Conservation (phyloP, 2,113 vertebrate species). For the Antechinus stuartii region DNA sequence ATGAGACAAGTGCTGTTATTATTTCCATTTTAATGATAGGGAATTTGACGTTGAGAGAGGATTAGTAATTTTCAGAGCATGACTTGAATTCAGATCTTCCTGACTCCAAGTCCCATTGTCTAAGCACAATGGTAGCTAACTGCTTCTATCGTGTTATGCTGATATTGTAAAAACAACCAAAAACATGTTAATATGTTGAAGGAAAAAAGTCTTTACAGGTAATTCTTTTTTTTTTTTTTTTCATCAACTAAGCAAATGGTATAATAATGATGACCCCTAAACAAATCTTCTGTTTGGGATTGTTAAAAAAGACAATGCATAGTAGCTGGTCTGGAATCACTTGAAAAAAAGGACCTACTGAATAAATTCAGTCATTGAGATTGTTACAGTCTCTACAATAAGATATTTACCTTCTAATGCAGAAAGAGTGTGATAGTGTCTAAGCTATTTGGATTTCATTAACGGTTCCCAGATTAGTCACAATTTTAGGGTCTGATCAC, state of each 20-base stretch:
- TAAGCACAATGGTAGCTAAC: neutral
- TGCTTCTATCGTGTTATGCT: neutral
- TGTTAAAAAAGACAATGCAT: neutral
- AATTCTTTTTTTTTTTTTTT: neutral
- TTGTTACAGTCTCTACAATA: rapidly evolving
- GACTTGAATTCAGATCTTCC: neutral
- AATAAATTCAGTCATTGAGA: neutral
- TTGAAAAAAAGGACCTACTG: neutral
- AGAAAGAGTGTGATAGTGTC: constrained; percentile 1
- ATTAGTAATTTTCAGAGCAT: neutral
- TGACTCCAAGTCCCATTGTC: neutral
- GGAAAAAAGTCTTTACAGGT: neutral
- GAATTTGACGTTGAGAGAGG: neutral
- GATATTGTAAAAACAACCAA: neutral
- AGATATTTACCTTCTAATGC: neutral
- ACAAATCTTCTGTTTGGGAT: neutral
- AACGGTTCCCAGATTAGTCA: constrained; percentile 27
- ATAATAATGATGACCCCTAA: neutral
- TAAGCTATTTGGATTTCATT: neutral
- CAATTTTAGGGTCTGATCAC: neutral
- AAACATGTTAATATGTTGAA: neutral
- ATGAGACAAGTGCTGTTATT: neutral
- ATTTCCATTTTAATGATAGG: neutral
- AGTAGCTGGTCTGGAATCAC: neutral
- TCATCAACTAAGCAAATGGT: neutral